Evolutionary conservation across 1,140 invertebrate species (phyloP).

Genomic region (Sogatella furcifera): DNA sequence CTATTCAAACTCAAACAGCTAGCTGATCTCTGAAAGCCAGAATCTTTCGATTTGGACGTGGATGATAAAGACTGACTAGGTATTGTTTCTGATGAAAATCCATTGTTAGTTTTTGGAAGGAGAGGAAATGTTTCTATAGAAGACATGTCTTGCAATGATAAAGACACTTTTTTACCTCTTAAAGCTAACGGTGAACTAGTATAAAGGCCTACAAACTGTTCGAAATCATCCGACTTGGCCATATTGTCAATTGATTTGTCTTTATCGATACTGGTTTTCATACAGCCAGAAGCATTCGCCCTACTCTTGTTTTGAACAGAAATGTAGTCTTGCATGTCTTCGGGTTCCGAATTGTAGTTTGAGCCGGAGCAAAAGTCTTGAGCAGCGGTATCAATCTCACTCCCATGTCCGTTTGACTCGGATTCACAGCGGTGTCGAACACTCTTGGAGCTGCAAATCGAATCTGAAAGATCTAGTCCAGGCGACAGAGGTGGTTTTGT

Average conservation of each 20-base stretch:
- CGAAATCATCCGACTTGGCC: not conserved
- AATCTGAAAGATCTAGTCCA: not conserved
- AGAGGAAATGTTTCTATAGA: not conserved
- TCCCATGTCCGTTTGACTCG: not conserved
- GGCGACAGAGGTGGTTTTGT: not conserved
- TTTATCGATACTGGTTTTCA: not conserved
- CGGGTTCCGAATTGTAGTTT: not conserved
- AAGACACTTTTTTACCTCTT: not conserved
- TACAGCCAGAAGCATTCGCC: not conserved
- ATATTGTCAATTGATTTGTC: not conserved
- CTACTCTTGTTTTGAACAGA: not conserved
- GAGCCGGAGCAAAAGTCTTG: not conserved
- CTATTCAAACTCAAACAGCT: slow-evolving; percentile 11
- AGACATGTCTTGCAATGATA: slow-evolving; percentile 12
- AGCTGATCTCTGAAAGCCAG: slow-evolving; percentile 11
- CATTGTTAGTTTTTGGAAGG: not conserved
- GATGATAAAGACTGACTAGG: slow-evolving; percentile 10
- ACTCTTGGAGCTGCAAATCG: not conserved
- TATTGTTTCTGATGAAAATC: slow-evolving; percentile 9
- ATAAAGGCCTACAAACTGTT: not conserved
- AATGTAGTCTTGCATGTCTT: not conserved
- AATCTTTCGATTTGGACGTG: slow-evolving; percentile 11
- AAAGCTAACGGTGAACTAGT: not conserved
- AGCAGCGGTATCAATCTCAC: not conserved
- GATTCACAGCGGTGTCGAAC: not conserved